Base-by-base conservation (phyloP, 1,140 invertebrate genomes). In the Capitella teleta region DNA sequence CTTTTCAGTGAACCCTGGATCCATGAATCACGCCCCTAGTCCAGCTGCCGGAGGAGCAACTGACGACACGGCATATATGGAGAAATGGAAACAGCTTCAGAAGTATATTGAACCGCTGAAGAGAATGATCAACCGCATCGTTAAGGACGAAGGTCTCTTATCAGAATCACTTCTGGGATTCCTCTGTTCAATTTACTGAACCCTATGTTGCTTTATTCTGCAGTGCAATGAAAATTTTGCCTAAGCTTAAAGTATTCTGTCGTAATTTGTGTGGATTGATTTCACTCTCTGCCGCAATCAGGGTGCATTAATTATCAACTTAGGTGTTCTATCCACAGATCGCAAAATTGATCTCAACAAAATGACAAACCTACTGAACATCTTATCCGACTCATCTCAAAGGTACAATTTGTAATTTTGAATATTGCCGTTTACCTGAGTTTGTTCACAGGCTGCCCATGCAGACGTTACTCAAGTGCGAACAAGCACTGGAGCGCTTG, bases 91-190 rank as follows among this genome's bases (percentile, higher is more conserved):
- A 26, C 86, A 93, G 62, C 74, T 95, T 3, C 87, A 83, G 58
- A 92, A 90, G 67, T 96, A 91, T 63, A 89, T 93, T 57, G 91
- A 93, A 54, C 88, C 91, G 0, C 70, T 96, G 1, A 78, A 86
- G 40, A 79, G 84, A 57, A 88, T 92, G 82, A 86, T 94, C 52
- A 79, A 81, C 37, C 79, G 82, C 63, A 83, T 87, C 67, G 85
- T 87, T 58, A 88, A 83, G 66, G 88, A 91, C 71, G 68, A 68
- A 54, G 62, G 61, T 57, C n/a, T n/a, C n/a, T n/a, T n/a, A n/a
- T n/a, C n/a, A n/a, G n/a, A n/a, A n/a, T n/a, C n/a, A n/a, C n/a
- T n/a, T n/a, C n/a, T n/a, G n/a, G n/a, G n/a, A n/a, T n/a, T n/a
- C n/a, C n/a, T n/a, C n/a, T n/a, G n/a, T n/a, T n/a, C n/a, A n/a